Conservation (phyloP, 1,140 invertebrate species). For the Drosophila arizonae region DNA sequence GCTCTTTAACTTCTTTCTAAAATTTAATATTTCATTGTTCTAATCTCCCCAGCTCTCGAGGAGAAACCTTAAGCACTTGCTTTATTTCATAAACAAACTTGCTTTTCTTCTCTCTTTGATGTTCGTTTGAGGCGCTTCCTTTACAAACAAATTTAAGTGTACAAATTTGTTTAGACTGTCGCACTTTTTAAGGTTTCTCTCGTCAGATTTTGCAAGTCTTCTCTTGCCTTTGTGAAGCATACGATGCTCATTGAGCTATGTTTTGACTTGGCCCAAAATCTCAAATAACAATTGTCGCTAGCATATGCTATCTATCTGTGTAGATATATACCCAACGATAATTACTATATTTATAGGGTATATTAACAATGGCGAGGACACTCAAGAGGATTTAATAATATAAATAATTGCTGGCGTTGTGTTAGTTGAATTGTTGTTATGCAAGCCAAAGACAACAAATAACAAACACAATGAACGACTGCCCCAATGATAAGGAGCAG, state of each 20-base stretch:
- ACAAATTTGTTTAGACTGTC: background rate
- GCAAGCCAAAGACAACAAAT: constrained; percentile 72
- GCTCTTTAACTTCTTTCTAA: too few relatives aligned
- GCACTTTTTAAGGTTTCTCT: background rate
- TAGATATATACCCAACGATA: background rate
- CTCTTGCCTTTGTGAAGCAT: background rate
- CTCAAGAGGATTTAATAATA: constrained; percentile 82
- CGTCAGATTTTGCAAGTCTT: too few relatives aligned
- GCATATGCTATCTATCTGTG: too few relatives aligned
- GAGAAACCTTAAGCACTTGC: too few relatives aligned
- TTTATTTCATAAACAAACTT: too few relatives aligned
- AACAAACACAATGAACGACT: constrained; percentile 69
- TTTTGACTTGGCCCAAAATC: too few relatives aligned
- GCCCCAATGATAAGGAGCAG: constrained; percentile 53
- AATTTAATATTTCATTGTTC: too few relatives aligned
- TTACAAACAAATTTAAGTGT: background rate
- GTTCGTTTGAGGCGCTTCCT: background rate
- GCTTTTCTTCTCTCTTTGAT: background rate
- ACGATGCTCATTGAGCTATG: too few relatives aligned
- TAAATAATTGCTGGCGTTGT: constrained; percentile 79
- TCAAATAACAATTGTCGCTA: too few relatives aligned
- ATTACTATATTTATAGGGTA: background rate
- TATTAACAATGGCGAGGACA: constrained; percentile 45
- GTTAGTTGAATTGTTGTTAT: constrained; percentile 70
- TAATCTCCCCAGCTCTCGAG: too few relatives aligned